A percentile compares a stretch with the other conserved stretches of the same genome.
These are phyloP conservation scores for Dichetophora obliterata DNA, from an alignment of 2,888 invertebrate genomes.

Conservation along the genomic window DNA sequence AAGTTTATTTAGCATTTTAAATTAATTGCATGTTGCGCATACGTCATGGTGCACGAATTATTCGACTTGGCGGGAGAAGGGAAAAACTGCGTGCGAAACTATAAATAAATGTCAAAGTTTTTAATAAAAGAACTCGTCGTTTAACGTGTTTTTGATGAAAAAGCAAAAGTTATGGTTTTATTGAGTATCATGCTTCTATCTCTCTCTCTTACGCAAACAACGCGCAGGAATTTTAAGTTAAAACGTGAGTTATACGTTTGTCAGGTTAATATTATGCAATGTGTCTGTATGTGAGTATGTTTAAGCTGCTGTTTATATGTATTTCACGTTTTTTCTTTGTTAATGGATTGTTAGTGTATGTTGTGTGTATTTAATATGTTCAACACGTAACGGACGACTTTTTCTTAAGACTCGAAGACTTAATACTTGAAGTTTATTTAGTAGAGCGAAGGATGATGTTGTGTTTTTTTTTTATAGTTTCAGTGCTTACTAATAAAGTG, in stretches of 20 bases:
- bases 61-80: background rate
- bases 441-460: conserved; percentile 39
- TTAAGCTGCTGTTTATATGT: conserved; percentile 44
- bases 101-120: conserved; percentile 1
- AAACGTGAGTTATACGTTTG: background rate
- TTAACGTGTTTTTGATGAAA: background rate
- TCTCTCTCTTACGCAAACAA: background rate
- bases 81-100: background rate
- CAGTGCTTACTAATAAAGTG: conserved; percentile 12
- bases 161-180: conserved; percentile 8
- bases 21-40: conserved; percentile 21
- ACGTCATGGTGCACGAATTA: conserved; percentile 5
- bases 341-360: too few relatives aligned
- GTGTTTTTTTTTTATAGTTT: conserved; percentile 36
- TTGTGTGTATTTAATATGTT: too few relatives aligned
- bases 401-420: too few relatives aligned
- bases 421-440: conserved; percentile 18
- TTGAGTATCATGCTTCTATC: too few relatives aligned
- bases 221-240: background rate
- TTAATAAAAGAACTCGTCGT: background rate
- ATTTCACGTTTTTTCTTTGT: conserved; percentile 30
- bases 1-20: background rate
- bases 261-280: background rate
- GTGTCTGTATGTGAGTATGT: background rate
- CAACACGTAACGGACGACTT: too few relatives aligned